Evolutionary conservation across 2,113 vertebrate genomes (phyloP), one percentile per base, ranked within the genome.

Genomic region (Chaetodon auriga): DNA sequence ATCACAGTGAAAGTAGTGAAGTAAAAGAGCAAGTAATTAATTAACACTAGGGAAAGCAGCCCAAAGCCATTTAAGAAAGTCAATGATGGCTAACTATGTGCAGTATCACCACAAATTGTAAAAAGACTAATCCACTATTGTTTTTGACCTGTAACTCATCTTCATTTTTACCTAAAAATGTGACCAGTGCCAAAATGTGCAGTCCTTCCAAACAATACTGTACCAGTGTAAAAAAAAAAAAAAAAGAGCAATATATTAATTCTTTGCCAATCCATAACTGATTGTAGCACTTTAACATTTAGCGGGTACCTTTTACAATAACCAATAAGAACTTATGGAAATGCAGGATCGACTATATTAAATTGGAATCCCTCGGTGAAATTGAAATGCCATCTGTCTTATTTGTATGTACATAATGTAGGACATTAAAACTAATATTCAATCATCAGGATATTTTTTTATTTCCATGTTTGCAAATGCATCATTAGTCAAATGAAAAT

Each of bases 401-500:
- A 51, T 53, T 25, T 38, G 45, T 53, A 14, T 13, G 18, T 10
- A 38, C 25, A 61, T 61, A 49, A 48, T 36, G 4, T 5, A 35
- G 38, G n/a, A 43, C 36, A 19, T 43, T 30, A 14, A 14, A 46
- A 8, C 38, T 57, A 25, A 71, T 35, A 16, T 3, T 11, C 8
- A 38, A 23, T 38, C 49, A 43, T 62, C 12, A 45, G 57, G 36
- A 57, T 55, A 6, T 30, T 30, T 30, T 30, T 30, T 30, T 30
- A 2, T 30, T 30, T 30, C 30, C 30, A 30, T 30, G 30, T 30
- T 30, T 30, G 30, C 30, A 30, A 30, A 30, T 30, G 30, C 30
- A 30, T 30, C 30, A 30, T 30, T 30, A 30, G 30, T 30, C 30
- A 70, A 65, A 68, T 49, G 36, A 18, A 75, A 49, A 68, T 78